Evolutionary conservation across 2,888 invertebrate species (phyloP), one percentile per base, ranked within the genome.

Genomic region (Spilarctia lutea): DNA sequence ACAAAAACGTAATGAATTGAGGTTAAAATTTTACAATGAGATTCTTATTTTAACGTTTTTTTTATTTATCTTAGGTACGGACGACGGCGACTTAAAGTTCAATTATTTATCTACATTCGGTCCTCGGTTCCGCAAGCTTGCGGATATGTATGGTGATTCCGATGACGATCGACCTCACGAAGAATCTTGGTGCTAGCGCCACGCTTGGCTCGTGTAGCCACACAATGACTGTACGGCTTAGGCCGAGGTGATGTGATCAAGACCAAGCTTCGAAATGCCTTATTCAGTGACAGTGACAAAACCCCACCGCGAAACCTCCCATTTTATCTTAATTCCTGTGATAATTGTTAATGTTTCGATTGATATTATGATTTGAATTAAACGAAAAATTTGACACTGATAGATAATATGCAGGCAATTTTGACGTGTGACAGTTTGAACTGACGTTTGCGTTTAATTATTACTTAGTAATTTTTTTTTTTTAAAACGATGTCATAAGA

Each of bases 41-140:
- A 20, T 48, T 48, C 18, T 6, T 48, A 48, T 48, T 65, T 30
- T 39, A 63, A 18, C 1, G 11, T 10, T 8, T 63, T 71, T 60
- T 67, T 65, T 24, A 39, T 65, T 56, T 68, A 72, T 74, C 73
- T 6, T 92, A 97, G 97, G 97, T 89, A 98, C 98, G 79, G 98
- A 98, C 91, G 99, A 99, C 89, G 98, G 98, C 79, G 99, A 99
- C 94, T 96, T 98, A 85, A 98, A 98, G 92, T 99, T 99, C 96
- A 99, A 99, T 94, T 99, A 99, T 91, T 96, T 99, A 86, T 98
- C 98, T 67, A 98, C 98, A 91, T 99, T 99, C 94, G 99, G 99
- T 69, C 99, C 99, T n/a, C 97, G 99, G 81, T 99, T 99, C 97
- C 97, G 98, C 85, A 99, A 99, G 88, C 94, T 99, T 83, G 99